Base-by-base conservation (phyloP, 2,797 vertebrate species). In the Allobates femoralis region DNA sequence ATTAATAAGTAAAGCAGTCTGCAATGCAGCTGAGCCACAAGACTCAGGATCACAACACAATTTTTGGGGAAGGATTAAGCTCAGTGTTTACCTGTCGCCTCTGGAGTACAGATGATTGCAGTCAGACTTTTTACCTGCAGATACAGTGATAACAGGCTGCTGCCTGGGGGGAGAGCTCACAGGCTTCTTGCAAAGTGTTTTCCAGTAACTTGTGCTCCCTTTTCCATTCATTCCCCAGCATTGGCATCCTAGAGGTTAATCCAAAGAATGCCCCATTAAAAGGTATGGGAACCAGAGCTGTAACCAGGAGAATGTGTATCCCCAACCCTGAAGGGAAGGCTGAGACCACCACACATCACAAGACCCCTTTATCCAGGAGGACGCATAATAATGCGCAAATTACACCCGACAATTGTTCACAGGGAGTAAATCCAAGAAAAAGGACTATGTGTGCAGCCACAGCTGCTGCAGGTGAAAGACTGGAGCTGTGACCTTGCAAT, bases 1-100 rank as follows among this genome's bases (percentile, higher is more conserved):
- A 93, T 93, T 91, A 93, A 93, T 92, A 92, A 92, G 91, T 93
- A 91, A 93, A 93, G 90, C 91, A 89, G 90, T 85, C 93, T 93
- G 94, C 93, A 94, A 91, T 94, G 94, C 93, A 92, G 94, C 90
- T 92, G 89, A 89, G 86, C 89, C 88, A 87, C 85, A 79, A 86
- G 89, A 91, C 90, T 89, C 53, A 81, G 90, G 90, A 90, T 88
- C 89, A 89, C 46, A 90, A 85, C 73, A 69, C 78, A 90, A 90
- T 80, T 88, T 71, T n/a, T 83, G 91, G 88, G 87, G 89, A 87
- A 91, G 90, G 91, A 86, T 34, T 77, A 69, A 69, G 78, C 46
- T 21, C 73, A 75, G 84, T 84, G 86, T 34, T 92, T 92, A 94
- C 93, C 93, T 94, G 93, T 89, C 89, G 90, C 91, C 92, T 91